Conservation (phyloP, 2,888 invertebrate species). For the Drosophila rellima region DNA sequence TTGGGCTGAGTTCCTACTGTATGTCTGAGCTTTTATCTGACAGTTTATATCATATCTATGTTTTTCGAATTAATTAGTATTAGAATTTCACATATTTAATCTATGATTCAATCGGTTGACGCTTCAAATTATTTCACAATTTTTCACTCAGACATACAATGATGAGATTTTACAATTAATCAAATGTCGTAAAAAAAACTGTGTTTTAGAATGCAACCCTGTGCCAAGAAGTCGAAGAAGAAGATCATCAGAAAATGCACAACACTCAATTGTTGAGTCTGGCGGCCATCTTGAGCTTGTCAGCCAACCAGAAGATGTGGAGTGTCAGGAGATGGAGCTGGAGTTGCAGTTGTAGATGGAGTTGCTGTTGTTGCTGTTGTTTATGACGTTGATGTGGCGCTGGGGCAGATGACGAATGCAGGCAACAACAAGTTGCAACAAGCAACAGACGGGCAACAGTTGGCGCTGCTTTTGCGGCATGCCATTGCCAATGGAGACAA, state of each 20-base stretch:
- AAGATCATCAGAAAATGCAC: constrained; percentile 58
- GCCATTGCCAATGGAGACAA: constrained; percentile 37
- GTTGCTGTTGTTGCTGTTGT: constrained; percentile 47
- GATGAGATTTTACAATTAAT: too few species aligned
- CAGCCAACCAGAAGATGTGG: constrained; percentile 73
- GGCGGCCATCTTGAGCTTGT: constrained; percentile 77
- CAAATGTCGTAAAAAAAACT: not conserved
- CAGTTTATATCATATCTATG: too few species aligned
- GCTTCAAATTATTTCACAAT: too few species aligned
- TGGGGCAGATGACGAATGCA: constrained; percentile 59
- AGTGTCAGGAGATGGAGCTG: constrained; percentile 38
- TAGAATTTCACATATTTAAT: too few species aligned
- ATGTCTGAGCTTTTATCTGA: too few species aligned
- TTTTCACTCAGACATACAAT: too few species aligned
- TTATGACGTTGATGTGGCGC: constrained; percentile 70
- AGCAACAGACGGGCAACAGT: constrained; percentile 62
- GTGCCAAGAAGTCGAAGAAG: not conserved
- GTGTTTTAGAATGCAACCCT: not conserved
- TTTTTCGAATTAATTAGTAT: too few species aligned
- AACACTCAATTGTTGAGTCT: constrained; percentile 42
- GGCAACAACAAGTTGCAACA: constrained; percentile 71
- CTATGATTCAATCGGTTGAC: too few species aligned
- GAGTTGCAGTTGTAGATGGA: constrained; percentile 39
- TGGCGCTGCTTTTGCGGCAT: constrained; percentile 53
- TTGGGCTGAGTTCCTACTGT: too few species aligned